Percentiles rank a stretch among this genome's conserved stretches.
phyloP scores from a whole-genome alignment of 2,888 invertebrate genomes.

The Diaperis boleti region DNA sequence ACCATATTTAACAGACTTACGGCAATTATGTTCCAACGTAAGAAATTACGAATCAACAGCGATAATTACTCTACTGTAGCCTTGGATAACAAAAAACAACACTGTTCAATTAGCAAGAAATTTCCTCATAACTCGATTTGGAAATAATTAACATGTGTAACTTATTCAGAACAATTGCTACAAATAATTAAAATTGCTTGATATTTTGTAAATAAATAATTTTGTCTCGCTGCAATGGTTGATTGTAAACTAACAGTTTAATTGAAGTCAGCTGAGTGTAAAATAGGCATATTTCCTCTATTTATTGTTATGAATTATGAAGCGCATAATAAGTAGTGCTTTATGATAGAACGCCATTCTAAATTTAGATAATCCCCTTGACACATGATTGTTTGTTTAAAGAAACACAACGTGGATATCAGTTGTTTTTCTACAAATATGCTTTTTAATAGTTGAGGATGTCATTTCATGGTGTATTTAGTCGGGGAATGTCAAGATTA shows the following conservation, averaged over 20 bases:
- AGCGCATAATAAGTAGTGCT: neutral
- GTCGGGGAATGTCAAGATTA: neutral
- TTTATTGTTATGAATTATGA: constrained; percentile 1
- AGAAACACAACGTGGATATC: neutral
- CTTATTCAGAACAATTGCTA: neutral
- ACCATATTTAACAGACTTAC: no score
- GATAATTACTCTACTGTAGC: no score
- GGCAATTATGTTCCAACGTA: no score
- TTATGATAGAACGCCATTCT: neutral
- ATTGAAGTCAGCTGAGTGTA: constrained; percentile 10
- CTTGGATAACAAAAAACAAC: no score
- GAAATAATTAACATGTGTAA: neutral
- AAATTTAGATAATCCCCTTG: neutral
- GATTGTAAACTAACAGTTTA: constrained; percentile 3
- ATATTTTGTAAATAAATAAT: neutral
- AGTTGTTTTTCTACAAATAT: neutral
- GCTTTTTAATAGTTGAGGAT: neutral
- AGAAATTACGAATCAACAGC: no score
- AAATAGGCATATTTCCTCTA: constrained; percentile 4
- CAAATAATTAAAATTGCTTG: neutral
- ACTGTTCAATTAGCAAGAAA: neutral
- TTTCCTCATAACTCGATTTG: neutral
- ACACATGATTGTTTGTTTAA: neutral
- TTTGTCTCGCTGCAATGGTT: neutral
- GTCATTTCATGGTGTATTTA: neutral